Base-by-base conservation (phyloP, 2,888 invertebrate genomes). In the Zele albiditarsus region DNA sequence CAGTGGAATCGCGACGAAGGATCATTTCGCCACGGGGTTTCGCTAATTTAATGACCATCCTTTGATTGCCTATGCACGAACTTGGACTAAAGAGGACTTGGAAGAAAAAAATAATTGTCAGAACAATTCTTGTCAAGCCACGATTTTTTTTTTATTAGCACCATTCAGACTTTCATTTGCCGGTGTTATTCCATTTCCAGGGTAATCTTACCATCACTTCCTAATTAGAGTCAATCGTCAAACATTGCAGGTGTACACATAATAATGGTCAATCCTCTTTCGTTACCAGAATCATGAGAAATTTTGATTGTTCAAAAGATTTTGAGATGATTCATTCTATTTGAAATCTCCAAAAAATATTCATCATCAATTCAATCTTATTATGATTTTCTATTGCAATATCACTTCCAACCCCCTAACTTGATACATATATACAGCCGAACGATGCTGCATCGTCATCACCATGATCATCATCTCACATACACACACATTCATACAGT, bases 1-100 rank as follows among this genome's bases (percentile, higher is more conserved):
- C 4, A 46, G 63, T 20, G 33, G 73, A 62, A 65, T 75, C 65
- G 73, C 74, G 76, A 70, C 73, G 80, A 58, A 77, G 67, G 73
- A 82, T 80, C 80, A 84, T 83, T 81, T 83, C 84, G 80, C 84
- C 75, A 81, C 81, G 78, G 84, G 85, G 82, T 81, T 80, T 73
- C 79, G 82, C 85, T 87, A 86, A 87, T 87, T 87, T 86, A 86
- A 87, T 86, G 86, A 86, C 84, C 82, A 82, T 78, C 80, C 78
- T 57, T 33, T 58, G 38, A 72, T 72, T 66, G 72, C 25, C 25
- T 57, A 38, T 57, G 23, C 57, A 65, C 57, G 31, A 46, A 60
- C 27, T 49, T 71, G 49, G 8, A 31, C 28, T 12, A 27, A 53
- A 27, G 46, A 42, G 38, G 27, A 58, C 14, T 28, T 38, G 38